These are phyloP conservation scores for Oryctolagus cuniculus DNA, from an alignment of 2,113 vertebrate species.

Conservation along the genomic window DNA sequence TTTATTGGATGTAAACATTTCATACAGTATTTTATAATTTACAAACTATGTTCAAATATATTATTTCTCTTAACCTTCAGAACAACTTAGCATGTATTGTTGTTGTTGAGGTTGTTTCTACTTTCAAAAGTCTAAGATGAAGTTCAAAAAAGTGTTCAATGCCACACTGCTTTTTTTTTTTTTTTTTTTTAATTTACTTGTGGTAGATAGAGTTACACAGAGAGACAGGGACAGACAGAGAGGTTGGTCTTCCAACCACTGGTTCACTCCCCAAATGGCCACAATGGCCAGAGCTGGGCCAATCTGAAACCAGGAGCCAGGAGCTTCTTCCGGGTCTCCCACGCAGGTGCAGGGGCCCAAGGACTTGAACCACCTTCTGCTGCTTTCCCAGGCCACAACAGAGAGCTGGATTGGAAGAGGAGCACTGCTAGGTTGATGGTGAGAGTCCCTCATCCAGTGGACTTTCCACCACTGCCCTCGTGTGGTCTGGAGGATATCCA, in stretches of 20 bases:
- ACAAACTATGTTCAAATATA: not conserved
- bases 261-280: too few species aligned
- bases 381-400: too few species aligned
- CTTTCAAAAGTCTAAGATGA: not conserved
- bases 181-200: too few species aligned
- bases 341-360: too few species aligned
- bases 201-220: too few species aligned
- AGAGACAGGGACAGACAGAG: too few species aligned
- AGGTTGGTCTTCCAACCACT: too few species aligned
- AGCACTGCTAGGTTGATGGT: not conserved
- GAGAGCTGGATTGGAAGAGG: too few species aligned
- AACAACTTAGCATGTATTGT: not conserved
- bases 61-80: not conserved
- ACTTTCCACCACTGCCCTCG: constrained; percentile 19
- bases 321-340: too few species aligned
- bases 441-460: fast-evolving
- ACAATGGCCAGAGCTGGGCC: too few species aligned
- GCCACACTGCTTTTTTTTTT: not conserved
- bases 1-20: not conserved
- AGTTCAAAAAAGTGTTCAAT: not conserved
- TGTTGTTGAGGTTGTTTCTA: not conserved
- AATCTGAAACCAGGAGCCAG: too few species aligned
- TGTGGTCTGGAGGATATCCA: not conserved
- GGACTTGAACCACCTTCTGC: too few species aligned
- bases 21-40: not conserved